Evolutionary conservation across 2,113 vertebrate genomes (phyloP).

Genomic region (Reinhardtius hippoglossoides): DNA sequence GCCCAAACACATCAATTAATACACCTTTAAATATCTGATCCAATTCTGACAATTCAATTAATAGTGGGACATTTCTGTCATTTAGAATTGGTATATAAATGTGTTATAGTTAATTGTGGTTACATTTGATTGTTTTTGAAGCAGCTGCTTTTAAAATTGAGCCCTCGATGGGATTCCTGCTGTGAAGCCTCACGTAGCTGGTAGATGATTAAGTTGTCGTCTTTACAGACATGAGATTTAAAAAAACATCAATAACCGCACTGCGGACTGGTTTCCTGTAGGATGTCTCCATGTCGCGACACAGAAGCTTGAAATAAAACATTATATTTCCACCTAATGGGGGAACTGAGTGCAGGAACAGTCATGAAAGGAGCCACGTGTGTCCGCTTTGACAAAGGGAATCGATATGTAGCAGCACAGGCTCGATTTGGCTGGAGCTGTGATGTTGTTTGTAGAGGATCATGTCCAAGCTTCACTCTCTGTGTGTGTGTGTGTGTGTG

Average conservation of each 20-base stretch:
- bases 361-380: neutral
- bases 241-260: neutral
- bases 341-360: neutral
- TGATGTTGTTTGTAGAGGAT: conserved; percentile 26
- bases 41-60: too few species aligned
- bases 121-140: neutral
- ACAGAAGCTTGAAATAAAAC: neutral
- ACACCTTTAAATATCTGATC: neutral
- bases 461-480: conserved; percentile 1
- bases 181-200: neutral
- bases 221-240: neutral
- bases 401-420: conserved; percentile 13
- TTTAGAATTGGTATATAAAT: too few species aligned
- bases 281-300: too few species aligned
- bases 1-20: neutral
- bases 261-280: neutral
- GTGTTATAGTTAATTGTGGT: too few species aligned
- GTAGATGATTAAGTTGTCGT: neutral
- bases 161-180: neutral
- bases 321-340: neutral
- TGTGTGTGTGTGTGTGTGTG: conserved; percentile 45
- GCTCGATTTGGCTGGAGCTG: neutral
- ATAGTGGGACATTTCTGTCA: too few species aligned
- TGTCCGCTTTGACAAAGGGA: neutral
- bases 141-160: conserved; percentile 5